Base-by-base conservation (phyloP, 2,888 invertebrate genomes). In the Rhingia campestris region DNA sequence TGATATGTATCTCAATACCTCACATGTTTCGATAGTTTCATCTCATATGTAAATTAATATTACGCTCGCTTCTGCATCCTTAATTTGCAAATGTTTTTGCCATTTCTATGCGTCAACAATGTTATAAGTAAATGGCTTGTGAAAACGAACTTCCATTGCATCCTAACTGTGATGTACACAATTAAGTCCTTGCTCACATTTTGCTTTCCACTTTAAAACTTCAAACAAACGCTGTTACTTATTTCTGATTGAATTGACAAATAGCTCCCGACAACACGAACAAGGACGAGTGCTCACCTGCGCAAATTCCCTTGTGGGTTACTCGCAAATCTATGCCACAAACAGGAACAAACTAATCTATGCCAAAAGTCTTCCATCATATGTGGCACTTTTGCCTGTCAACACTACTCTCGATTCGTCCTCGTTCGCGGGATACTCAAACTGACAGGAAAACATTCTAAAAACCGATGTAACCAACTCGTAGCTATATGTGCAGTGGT, bases 301-400 rank as follows among this genome's bases (percentile, higher is more conserved):
- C 45, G 39, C 9, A 32, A 79, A 53, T 66, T 66, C 47, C 43
- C 59, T 37, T 37, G 53, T 53, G 59, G 39, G 51, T 22, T 61
- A 58, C 49, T 53, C 63, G 22, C 66, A 43, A 54, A 66, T 72
- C 47, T 45, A 61, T 45, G 51, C 53, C 70, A 64, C 70, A 67
- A 45, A 47, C 43, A 9, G 49, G 14, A 69, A 47, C 72, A 64
- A 79, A 82, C 77, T 77, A 82, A 82, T 82, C 81, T 73, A 73
- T 77, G 63, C 41, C 73, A 69, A 67, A 77, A 63, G 67, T 82
- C 73, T 61, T 82, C 67, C 72, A 72, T 76, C 76, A 81, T 77
- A 77, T 51, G 67, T 63, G 77, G 56, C 63, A 77, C 61, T 63
- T 73, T 82, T 33, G 45, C 63, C 53, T 82, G 81, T 77, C 77